Evolutionary conservation across 2,888 invertebrate species (phyloP), one percentile per base, ranked within the genome.

Genomic region (Callyntrura guangdongensis): DNA sequence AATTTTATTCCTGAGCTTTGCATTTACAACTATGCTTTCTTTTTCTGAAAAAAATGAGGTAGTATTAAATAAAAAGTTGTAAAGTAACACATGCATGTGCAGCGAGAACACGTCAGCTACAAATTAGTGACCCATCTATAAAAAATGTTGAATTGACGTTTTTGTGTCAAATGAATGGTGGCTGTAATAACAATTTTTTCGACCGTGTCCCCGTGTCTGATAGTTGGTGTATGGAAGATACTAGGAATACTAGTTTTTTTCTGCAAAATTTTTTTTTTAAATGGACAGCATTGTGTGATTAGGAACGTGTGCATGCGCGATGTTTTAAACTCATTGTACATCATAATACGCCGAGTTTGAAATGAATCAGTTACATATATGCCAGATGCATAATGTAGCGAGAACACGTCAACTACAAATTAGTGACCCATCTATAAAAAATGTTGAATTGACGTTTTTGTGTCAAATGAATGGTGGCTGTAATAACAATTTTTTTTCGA

Each of bases 21-120:
- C 72, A 17, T n/a, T 61, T 27, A 74, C 74, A 20, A 61, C n/a
- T n/a, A 59, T 64, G 96, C 95, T 79, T 99, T 99, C 95, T n/a
- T n/a, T n/a, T n/a, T n/a, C n/a, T n/a, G n/a, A n/a, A n/a, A n/a
- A n/a, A n/a, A n/a, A n/a, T n/a, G n/a, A n/a, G n/a, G n/a, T n/a
- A n/a, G n/a, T n/a, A n/a, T n/a, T n/a, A n/a, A n/a, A n/a, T n/a
- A n/a, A n/a, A n/a, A n/a, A n/a, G 98, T 99, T 56, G 97, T 98
- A 61, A 47, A 47, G 11, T 47, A 47, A 47, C 36, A 36, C 36
- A 72, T 45, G 69, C 9, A 45, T 36, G 9, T 36, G n/a, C 45
- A 17, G 17, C n/a, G n/a, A 45, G n/a, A 45, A n/a, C n/a, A n/a
- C n/a, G 0, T 45, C 17, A 45, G 14, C n/a, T 6, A 69, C 8